These are phyloP conservation scores for Addax nasomaculatus DNA, from an alignment of 2,113 vertebrate genomes.

Conservation along the genomic window DNA sequence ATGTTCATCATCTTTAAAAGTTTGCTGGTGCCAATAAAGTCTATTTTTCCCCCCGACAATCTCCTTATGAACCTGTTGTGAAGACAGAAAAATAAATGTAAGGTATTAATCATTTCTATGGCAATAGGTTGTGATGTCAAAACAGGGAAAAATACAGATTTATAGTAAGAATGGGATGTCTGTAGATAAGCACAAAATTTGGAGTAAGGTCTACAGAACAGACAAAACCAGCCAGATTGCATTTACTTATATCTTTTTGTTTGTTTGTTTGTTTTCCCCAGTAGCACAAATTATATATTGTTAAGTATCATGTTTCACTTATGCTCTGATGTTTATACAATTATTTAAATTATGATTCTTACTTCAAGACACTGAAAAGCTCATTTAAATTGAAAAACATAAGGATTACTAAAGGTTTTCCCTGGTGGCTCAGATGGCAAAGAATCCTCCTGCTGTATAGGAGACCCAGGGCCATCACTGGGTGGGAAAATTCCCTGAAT, in stretches of 20 bases:
- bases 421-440: background rate
- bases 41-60: background rate
- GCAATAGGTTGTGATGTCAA: slow-evolving; percentile 50
- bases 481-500: background rate
- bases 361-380: background rate
- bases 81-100: slow-evolving; percentile 41
- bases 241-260: background rate
- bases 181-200: background rate
- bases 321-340: background rate
- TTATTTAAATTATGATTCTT: background rate
- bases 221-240: background rate
- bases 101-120: slow-evolving; percentile 55
- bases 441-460: background rate
- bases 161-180: background rate
- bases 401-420: background rate
- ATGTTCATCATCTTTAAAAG: background rate
- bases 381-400: background rate
- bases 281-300: background rate
- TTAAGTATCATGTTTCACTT: background rate
- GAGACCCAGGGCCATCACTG: background rate
- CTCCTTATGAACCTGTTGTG: slow-evolving; percentile 18
- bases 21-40: background rate
- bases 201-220: background rate
- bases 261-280: background rate
- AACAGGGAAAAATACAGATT: slow-evolving; percentile 27